Evolutionary conservation across 2,888 invertebrate genomes (phyloP), one percentile per base, ranked within the genome.

Genomic region (Coenonympha arcania): DNA sequence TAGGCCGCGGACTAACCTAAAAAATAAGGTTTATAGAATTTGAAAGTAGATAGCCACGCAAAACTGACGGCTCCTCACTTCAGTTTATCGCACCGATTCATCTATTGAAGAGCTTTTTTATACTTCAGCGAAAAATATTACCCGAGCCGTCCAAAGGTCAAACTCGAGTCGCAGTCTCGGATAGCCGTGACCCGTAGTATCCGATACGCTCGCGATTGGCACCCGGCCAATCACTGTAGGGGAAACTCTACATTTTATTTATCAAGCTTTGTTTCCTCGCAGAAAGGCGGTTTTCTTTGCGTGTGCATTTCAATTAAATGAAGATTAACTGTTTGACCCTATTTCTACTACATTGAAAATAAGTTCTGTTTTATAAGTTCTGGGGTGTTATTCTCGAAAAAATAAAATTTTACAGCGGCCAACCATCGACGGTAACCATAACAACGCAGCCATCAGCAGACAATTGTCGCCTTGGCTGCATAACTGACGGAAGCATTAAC

Each of bases 111-210:
- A 43, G 31, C 19, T 19, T 9, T 33, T 43, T 31, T 39, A 4
- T 31, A 28, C 30, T 28, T 19, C 5, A n/a, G 22, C 11, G 19
- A 26, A 15, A 31, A 20, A 33, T 47, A 31, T 39, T n/a, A n/a
- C n/a, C n/a, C n/a, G n/a, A n/a, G n/a, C n/a, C n/a, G n/a, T n/a
- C 19, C 13, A 13, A 43, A 48, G 42, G 30, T 48, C 42, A 48
- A n/a, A n/a, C n/a, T n/a, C n/a, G n/a, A 42, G 28, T 11, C 8
- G 42, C 26, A 48, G 30, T 30, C 36, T 22, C 20, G 36, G 15
- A 8, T 48, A 36, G 13, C 42, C 48, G 8, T 48, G 48, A 43
- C 48, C 42, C 20, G 48, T 16, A 16, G 15, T 43, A 30, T 43
- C 42, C 28, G 8, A 13, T 34, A 26, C 41, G 19, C 24, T 41